Percentiles rank a stretch among this genome's conserved stretches.
Evolutionary conservation across 2,113 vertebrate species (phyloP).

Genomic region (Cepphus grylle): DNA sequence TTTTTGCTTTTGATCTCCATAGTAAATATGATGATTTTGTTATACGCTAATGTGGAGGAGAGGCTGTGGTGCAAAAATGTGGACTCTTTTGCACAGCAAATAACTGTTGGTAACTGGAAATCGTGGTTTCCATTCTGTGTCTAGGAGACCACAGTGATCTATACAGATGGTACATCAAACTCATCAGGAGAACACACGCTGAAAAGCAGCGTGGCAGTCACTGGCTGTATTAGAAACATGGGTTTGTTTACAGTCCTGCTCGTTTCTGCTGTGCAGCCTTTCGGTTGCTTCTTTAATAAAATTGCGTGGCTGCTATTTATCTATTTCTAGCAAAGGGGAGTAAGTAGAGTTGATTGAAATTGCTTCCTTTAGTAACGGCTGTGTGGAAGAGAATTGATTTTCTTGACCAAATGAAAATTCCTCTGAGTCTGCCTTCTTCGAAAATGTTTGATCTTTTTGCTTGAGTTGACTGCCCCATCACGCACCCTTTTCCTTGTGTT

Average conservation of each 20-base stretch:
- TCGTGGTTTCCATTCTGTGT: not conserved
- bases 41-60: not conserved
- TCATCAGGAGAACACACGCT: not conserved
- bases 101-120: not conserved
- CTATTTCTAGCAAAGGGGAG: not conserved
- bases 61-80: not conserved
- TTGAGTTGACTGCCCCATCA: not conserved
- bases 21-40: not conserved
- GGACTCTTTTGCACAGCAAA: not conserved
- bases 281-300: not conserved
- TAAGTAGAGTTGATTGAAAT: not conserved
- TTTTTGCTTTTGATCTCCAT: not conserved
- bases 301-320: not conserved
- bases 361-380: not conserved
- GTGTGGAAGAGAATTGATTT: not conserved
- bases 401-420: not conserved
- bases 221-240: not conserved
- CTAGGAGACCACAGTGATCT: not conserved
- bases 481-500: not conserved
- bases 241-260: not conserved
- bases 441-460: not conserved
- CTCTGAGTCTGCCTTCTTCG: not conserved
- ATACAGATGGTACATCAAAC: not conserved
- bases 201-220: not conserved
- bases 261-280: not conserved